These are phyloP conservation scores for Callorhinus ursinus DNA, from an alignment of 2,113 vertebrate species.

Conservation along the genomic window DNA sequence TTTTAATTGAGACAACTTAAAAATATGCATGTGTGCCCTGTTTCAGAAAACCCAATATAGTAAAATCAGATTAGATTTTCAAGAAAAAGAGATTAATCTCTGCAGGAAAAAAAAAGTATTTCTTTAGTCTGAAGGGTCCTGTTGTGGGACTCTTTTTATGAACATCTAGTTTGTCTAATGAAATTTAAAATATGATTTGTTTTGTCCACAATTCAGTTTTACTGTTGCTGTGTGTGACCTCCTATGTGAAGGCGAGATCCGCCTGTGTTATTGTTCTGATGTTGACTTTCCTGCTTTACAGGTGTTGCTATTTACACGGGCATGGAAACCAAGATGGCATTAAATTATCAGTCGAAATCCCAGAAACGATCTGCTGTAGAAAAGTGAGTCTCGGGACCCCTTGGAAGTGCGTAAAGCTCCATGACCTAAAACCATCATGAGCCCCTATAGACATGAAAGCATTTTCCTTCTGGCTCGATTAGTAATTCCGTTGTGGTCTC, in stretches of 20 bases:
- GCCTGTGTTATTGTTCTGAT: fast-evolving
- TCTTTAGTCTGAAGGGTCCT: neutral
- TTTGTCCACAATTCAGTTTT: no score
- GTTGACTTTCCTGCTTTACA: conserved; percentile 75
- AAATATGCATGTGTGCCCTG: fast-evolving
- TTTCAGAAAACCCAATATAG: neutral
- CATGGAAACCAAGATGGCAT: conserved; percentile 99
- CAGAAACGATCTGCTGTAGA: conserved; percentile 99
- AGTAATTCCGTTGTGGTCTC: fast-evolving
- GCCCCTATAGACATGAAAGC: fast-evolving
- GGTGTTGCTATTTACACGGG: conserved; percentile 98
- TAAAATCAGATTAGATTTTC: neutral
- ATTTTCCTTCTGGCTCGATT: neutral
- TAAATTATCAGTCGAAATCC: conserved; percentile 98
- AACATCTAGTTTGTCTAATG: neutral
- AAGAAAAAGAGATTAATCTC: neutral
- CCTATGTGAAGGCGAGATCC: fast-evolving
- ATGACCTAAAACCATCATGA: fast-evolving
- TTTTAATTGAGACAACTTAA: neutral
- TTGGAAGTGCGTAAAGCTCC: fast-evolving
- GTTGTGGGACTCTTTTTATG: neutral
- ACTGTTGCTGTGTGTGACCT: fast-evolving
- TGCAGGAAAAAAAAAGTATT: neutral
- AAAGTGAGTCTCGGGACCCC: conserved; percentile 88
- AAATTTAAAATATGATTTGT: fast-evolving